Base-by-base conservation (phyloP, 2,888 invertebrate species). In the Tanytarsus gracilentus region DNA sequence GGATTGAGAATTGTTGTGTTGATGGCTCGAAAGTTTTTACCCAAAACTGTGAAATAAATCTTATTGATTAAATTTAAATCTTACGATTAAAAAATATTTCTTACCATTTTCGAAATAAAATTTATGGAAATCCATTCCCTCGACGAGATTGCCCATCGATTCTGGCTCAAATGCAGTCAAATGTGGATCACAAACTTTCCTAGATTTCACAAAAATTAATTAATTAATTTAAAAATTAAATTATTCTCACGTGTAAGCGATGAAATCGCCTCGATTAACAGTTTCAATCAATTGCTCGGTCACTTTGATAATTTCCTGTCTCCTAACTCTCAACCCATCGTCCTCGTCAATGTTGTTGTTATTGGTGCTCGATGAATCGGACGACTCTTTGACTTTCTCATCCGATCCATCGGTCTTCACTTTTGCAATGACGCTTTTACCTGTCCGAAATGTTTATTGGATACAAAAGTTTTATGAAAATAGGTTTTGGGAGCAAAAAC, bases 111-210 rank as follows among this genome's bases (percentile, higher is more conserved):
- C 93, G 77, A 96, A 94, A 78, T 95, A 96, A 81, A 96, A 96
- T 78, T 95, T 94, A 78, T 96, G 94, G 77, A 96, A 96, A 77
- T 95, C 95, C 83, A 94, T 88, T 71, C 95, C 96, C 76, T 95
- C 93, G 66, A 96, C 89, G 73, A 96, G 80, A 78, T 97, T 94
- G 66, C 95, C 94, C 79, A 93, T 81, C 65, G 94, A 88, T 77
- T 95, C 95, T 61, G 96, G 95, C 77, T 95, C 95, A 77, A 97
- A 97, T 66, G 93, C 88, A 65, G 96, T 96, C 71, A 97, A 81
- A 75, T 91, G 88, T 62, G 93, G 89, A 79, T 97, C 96, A 77
- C 94, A 94, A 72, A 94, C 83, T 80, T 93, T 92, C n/a, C 55
- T 55, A 26, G 6, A 36, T 7, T 33, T 51, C 16, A 51, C 11